phyloP scores from a whole-genome alignment of 2,888 invertebrate genomes.

The Nomada ferruginata region DNA sequence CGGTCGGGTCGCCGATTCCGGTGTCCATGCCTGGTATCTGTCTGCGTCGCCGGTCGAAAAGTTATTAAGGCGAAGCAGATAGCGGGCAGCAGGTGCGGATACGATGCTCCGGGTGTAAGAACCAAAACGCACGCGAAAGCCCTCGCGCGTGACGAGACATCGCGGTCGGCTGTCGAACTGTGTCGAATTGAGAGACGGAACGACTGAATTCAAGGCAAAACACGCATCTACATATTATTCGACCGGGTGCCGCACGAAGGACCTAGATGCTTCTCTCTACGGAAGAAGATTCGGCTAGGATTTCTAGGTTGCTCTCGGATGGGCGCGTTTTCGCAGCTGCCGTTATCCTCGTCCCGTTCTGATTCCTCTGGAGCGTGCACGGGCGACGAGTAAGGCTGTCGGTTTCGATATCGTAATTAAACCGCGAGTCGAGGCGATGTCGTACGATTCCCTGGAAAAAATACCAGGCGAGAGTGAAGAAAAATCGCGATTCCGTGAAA shows the following conservation, averaged over 20 bases:
- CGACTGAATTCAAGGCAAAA: slow-evolving; percentile 65
- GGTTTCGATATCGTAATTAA: too few species aligned
- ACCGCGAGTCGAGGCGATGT: neutral
- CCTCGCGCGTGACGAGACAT: slow-evolving; percentile 70
- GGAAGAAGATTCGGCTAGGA: slow-evolving; percentile 41
- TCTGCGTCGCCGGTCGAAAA: slow-evolving; percentile 67
- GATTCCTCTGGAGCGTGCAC: neutral
- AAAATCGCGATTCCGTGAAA: slow-evolving; percentile 66
- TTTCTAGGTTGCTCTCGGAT: slow-evolving; percentile 31
- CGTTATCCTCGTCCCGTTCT: slow-evolving; percentile 3
- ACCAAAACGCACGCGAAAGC: slow-evolving; percentile 74
- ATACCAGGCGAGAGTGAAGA: neutral
- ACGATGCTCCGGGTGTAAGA: slow-evolving; percentile 68
- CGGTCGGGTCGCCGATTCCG: slow-evolving; percentile 47
- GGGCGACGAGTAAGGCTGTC: too few species aligned
- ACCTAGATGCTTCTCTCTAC: slow-evolving; percentile 52
- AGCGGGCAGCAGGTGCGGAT: slow-evolving; percentile 67
- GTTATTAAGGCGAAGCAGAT: slow-evolving; percentile 68
- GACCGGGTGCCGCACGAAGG: slow-evolving; percentile 42
- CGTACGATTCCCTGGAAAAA: neutral
- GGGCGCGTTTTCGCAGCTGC: slow-evolving; percentile 7
- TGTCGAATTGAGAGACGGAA: slow-evolving; percentile 54
- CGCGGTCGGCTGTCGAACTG: slow-evolving; percentile 72
- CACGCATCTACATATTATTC: slow-evolving; percentile 38
- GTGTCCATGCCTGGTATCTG: slow-evolving; percentile 36